phyloP scores from a whole-genome alignment of 1,140 invertebrate species.

The Diuraphis noxia region DNA sequence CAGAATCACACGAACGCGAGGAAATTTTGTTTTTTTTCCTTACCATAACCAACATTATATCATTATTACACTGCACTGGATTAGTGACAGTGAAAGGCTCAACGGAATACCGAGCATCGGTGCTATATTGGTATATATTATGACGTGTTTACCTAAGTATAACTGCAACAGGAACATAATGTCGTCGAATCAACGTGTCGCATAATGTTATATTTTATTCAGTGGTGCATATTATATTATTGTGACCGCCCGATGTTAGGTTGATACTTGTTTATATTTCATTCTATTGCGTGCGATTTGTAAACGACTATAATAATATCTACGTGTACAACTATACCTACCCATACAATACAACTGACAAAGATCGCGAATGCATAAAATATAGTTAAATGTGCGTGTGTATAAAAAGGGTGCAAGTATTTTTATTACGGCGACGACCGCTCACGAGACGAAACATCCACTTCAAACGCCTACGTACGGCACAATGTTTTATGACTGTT shows the following conservation, averaged over 20 bases:
- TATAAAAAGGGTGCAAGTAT: background rate
- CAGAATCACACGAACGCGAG: background rate
- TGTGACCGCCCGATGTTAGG: background rate
- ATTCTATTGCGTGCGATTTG: background rate
- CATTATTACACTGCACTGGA: background rate
- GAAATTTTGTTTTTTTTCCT: background rate
- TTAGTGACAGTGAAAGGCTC: slow-evolving; percentile 3
- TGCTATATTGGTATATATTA: background rate
- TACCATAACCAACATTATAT: background rate
- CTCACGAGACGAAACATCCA: background rate
- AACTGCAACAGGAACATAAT: background rate
- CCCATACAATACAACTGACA: background rate
- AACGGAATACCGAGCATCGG: background rate
- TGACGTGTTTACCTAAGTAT: background rate
- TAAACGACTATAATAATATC: background rate
- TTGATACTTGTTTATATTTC: background rate
- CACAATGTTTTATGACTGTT: background rate
- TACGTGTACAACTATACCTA: background rate
- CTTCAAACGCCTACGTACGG: background rate
- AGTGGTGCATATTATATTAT: background rate
- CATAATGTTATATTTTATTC: background rate
- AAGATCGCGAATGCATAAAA: background rate
- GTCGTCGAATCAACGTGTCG: background rate
- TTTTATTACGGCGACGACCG: slow-evolving; percentile 23
- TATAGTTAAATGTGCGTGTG: background rate